These are phyloP conservation scores for Myotis vivesi DNA, from an alignment of 2,797 vertebrate species.

Conservation along the genomic window DNA sequence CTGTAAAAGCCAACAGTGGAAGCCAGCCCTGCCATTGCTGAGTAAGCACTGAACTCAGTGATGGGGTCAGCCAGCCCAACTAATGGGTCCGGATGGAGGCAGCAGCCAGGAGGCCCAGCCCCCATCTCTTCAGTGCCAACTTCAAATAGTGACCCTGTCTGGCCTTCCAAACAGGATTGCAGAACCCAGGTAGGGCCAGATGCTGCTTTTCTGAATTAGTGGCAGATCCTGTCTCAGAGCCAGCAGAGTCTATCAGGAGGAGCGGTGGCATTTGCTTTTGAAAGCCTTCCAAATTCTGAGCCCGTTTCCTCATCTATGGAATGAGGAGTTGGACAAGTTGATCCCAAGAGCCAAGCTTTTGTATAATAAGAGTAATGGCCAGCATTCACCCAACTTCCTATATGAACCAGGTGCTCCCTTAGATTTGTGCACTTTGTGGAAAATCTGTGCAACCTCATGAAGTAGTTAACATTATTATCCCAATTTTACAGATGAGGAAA, in stretches of 20 bases:
- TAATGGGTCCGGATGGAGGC: not conserved
- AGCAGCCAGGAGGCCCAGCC: not conserved
- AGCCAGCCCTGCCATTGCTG: not conserved
- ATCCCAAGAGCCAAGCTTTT: not conserved
- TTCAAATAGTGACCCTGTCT: not conserved
- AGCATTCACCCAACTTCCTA: not conserved
- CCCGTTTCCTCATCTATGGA: not conserved
- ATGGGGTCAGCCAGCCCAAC: not conserved
- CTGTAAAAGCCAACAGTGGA: not conserved
- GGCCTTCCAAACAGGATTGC: constrained; percentile 25
- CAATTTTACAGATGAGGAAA: not conserved
- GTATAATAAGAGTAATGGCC: not conserved
- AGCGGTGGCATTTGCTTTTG: not conserved
- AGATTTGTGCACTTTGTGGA: not conserved
- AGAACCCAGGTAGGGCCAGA: not conserved
- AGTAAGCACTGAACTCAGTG: not conserved
- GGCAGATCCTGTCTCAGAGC: not conserved
- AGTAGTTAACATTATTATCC: not conserved
- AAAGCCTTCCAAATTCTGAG: not conserved
- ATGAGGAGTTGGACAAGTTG: not conserved
- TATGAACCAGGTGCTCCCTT: not conserved
- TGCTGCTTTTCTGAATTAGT: not conserved
- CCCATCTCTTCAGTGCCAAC: not conserved
- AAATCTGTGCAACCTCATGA: not conserved
- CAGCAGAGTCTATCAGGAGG: not conserved